A percentile compares a stretch with the other conserved stretches of the same genome.
phyloP scores from a whole-genome alignment of 2,113 vertebrate species.

The Oncorhynchus gorbuscha region DNA sequence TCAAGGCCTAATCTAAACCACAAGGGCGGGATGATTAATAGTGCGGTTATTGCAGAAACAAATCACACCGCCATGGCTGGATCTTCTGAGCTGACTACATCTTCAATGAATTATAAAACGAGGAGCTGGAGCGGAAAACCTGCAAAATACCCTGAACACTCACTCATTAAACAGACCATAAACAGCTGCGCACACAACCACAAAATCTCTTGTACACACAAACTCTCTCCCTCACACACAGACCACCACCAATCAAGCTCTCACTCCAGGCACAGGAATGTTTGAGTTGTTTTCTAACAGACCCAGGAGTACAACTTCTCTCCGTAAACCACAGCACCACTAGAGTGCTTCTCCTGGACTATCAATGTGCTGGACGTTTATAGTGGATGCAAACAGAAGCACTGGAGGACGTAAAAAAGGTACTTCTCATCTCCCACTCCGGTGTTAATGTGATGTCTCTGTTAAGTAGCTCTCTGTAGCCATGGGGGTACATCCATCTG shows the following conservation, averaged over 20 bases:
- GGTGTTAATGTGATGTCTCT: no score
- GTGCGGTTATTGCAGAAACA: no score
- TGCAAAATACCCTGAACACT: neutral
- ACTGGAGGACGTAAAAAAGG: neutral
- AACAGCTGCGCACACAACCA: no score
- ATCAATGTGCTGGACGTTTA: neutral
- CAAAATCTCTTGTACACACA: no score
- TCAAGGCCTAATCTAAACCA: neutral
- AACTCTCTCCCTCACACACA: no score
- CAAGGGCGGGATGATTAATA: neutral
- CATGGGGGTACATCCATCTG: no score
- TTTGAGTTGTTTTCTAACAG: neutral
- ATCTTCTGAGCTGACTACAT: neutral
- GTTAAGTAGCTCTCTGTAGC: no score
- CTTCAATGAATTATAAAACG: neutral
- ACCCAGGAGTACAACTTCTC: no score
- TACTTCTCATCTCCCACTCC: no score
- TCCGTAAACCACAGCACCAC: no score
- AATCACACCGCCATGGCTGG: neutral
- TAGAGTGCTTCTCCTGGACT: no score
- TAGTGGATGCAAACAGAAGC: neutral
- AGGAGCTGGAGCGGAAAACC: neutral
- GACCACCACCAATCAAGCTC: conserved; percentile 4
- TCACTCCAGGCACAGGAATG: conserved; percentile 1
- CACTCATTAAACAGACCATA: conserved; percentile 7